These are phyloP conservation scores for Catharus bicknelli DNA, from an alignment of 2,113 vertebrate genomes.

Conservation along the genomic window DNA sequence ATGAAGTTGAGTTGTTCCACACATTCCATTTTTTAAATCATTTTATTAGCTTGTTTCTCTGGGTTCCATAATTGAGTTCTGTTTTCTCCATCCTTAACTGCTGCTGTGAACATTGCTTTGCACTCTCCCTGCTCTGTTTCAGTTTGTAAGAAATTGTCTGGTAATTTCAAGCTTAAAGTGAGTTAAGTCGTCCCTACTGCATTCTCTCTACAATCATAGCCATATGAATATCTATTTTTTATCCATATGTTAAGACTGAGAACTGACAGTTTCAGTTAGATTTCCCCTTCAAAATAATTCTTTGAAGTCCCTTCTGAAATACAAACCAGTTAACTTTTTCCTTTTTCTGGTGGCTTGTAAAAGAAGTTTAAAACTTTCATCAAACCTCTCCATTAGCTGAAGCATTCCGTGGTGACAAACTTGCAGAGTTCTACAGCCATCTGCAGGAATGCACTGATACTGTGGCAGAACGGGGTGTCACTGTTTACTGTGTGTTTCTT, in stretches of 20 bases:
- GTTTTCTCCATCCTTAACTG: background rate
- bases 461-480: background rate
- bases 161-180: background rate
- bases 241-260: background rate
- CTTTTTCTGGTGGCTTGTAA: background rate
- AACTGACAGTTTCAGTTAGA: background rate
- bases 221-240: background rate
- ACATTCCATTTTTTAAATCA: background rate
- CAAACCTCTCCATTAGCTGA: background rate
- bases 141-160: background rate
- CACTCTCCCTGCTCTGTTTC: background rate
- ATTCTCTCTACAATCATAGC: background rate
- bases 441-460: conserved; percentile 63
- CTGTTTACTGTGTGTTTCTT: background rate
- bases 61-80: background rate
- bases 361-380: conserved; percentile 9
- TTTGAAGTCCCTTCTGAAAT: background rate
- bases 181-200: background rate
- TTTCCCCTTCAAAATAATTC: background rate
- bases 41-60: background rate
- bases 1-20: background rate
- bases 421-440: conserved; percentile 60
- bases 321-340: background rate
- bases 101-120: background rate
- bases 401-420: conserved; percentile 21